Base-by-base conservation (phyloP, 2,113 vertebrate species). In the Phodopus roborovskii region DNA sequence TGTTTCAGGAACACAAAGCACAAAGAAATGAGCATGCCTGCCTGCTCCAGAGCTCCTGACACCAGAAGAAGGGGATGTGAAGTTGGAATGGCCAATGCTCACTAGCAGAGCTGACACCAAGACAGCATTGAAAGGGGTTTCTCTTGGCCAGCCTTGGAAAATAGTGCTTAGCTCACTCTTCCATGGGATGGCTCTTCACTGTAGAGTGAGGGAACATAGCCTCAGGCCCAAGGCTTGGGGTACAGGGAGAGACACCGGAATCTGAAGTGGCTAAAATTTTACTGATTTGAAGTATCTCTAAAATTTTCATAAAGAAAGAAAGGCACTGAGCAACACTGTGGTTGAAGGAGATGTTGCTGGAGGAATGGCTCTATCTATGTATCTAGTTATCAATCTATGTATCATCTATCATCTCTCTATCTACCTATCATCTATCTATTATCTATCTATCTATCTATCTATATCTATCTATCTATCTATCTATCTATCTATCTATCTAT, bases 1-100 rank as follows among this genome's bases (percentile, higher is more conserved):
- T 99, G 96, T 89, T 42, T 45, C 30, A 87, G 74, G 16, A 95
- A 95, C 24, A 74, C 96, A 94, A 97, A 82, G 78, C 88, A 96
- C 90, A 97, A 88, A 53, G 0, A 6, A 64, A 62, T 19, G 7
- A 95, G 70, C 10, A 0, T 4, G 42, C 26, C 20, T 70, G 62
- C 66, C 53, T 71, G 0, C 17, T 22, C 0, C 13, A 0, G 0
- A n/a, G 68, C 2, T 12, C 77, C 58, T 22, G 68, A 92, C 64
- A 71, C 39, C 70, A 0, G 0, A 5, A 71, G 53, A 86, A 12
- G 1, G 73, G 64, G 16, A n/a, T 2, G 19, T 20, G 1, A 42
- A 13, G 42, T 13, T 73, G 64, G 68, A 39, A 53, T 0, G 36
- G 73, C 75, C 33, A 17, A 4, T 6, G 0, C 39, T 66, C 86